A percentile compares a stretch with the other conserved stretches of the same genome.
These are phyloP conservation scores for Trachythela sp. DNA, from an alignment of 64 coral and sea anemone genomes.

Conservation along the genomic window DNA sequence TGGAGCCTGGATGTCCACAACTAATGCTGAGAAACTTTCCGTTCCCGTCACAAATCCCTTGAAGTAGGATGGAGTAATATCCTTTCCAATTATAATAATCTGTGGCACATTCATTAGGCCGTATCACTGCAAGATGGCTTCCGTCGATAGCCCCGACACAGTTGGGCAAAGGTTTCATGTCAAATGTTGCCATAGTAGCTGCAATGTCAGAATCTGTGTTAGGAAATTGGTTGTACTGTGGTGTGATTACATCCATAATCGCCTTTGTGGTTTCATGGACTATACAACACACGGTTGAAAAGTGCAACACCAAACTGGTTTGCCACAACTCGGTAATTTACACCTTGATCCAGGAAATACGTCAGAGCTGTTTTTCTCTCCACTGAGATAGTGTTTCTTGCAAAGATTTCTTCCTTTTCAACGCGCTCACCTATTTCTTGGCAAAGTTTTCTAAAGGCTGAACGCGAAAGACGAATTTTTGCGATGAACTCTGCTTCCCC, in stretches of 20 bases:
- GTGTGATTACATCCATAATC: slow-evolving; percentile 12
- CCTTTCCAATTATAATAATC: neutral
- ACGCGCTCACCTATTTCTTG: neutral
- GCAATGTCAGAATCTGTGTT: neutral
- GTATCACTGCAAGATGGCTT: neutral
- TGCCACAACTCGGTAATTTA: neutral
- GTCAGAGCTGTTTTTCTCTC: neutral
- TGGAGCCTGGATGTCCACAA: too few relatives aligned
- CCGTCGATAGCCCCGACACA: neutral
- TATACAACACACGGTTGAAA: slow-evolving; percentile 21
- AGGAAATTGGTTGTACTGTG: neutral
- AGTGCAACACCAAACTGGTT: slow-evolving; percentile 37
- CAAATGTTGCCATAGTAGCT: neutral
- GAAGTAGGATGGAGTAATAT: too few relatives aligned
- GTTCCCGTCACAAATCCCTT: too few relatives aligned
- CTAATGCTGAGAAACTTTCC: too few relatives aligned
- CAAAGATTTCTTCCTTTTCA: slow-evolving; percentile 37
- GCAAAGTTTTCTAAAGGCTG: slow-evolving; percentile 21
- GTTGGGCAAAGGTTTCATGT: neutral
- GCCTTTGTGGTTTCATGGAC: neutral
- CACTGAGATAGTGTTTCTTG: slow-evolving; percentile 33
- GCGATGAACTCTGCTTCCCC: slow-evolving; percentile 16
- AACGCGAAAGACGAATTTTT: slow-evolving; percentile 25
- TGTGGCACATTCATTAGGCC: neutral
- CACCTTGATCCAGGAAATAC: too few relatives aligned